phyloP scores from a whole-genome alignment of 2,888 invertebrate genomes.

The Pegoplata infirma region DNA sequence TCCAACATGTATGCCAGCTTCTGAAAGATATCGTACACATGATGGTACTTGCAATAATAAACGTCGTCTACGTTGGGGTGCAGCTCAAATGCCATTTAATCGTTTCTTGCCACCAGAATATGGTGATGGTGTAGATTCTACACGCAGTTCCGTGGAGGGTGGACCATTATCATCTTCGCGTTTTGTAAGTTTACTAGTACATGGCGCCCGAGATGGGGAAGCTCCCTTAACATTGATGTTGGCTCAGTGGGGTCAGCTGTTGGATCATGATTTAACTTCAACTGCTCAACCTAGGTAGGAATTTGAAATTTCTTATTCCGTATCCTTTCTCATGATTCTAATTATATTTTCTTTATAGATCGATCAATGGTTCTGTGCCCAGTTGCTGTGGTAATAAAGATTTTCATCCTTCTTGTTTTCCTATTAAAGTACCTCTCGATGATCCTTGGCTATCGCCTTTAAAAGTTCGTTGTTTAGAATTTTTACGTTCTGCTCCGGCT shows the following conservation, averaged over 20 bases:
- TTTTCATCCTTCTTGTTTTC: slow-evolving; percentile 91
- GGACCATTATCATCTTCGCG: slow-evolving; percentile 86
- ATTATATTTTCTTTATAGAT: slow-evolving; percentile 64
- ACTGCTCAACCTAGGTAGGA: slow-evolving; percentile 84
- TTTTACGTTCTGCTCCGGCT: slow-evolving; percentile 89
- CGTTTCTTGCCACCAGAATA: slow-evolving; percentile 90
- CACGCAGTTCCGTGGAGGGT: slow-evolving; percentile 80
- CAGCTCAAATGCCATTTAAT: slow-evolving; percentile 89
- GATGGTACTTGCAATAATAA: slow-evolving; percentile 95
- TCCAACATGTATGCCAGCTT: slow-evolving; percentile 85
- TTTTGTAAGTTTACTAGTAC: slow-evolving; percentile 84
- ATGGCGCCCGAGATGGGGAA: slow-evolving; percentile 83
- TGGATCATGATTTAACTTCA: slow-evolving; percentile 92
- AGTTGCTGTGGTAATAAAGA: slow-evolving; percentile 82
- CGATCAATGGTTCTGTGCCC: slow-evolving; percentile 88
- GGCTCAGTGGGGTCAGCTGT: slow-evolving; percentile 95
- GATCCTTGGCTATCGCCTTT: slow-evolving; percentile 87
- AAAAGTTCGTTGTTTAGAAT: slow-evolving; percentile 88
- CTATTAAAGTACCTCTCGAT: slow-evolving; percentile 85
- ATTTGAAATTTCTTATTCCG: background rate
- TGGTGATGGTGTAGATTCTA: slow-evolving; percentile 83
- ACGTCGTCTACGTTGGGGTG: slow-evolving; percentile 87
- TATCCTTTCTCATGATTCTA: background rate
- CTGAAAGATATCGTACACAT: slow-evolving; percentile 87
- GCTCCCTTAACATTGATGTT: slow-evolving; percentile 87